Base-by-base conservation (phyloP, 1,140 invertebrate genomes). In the Oscheius sp. region DNA sequence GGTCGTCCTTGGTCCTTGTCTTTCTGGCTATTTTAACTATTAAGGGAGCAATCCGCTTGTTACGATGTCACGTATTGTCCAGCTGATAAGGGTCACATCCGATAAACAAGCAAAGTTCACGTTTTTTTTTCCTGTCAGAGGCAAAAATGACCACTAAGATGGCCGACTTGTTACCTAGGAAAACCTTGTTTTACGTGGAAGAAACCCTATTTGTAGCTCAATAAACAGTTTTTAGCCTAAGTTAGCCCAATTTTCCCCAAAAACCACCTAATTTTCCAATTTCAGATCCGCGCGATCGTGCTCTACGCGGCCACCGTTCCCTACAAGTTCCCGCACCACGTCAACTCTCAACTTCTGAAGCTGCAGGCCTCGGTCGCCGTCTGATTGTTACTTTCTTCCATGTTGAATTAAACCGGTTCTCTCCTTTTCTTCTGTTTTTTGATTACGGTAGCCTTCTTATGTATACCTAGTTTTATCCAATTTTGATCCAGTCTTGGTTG, bases 271-370 rank as follows among this genome's bases (percentile, higher is more conserved):
- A 0, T 23, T 0, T 45, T 45, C 42, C 15, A 45, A 38, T 67
- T 66, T 28, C 64, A 67, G 65, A 55, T 67, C 23, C 49, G 65
- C 34, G 72, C 72, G 1, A 68, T 74, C 31, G 64, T 74, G 2
- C 31, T 63, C 68, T 74, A 67, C 72, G 36, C 66, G 32, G 72
- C 72, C 29, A 61, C 55, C 20, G 66, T 74, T 2, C 64, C 64
- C 13, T 67, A 74, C 72, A 68, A 67, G 42, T 67, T 74, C 55
- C 72, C 72, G 29, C 35, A 52, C 1, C 65, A 74, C 45, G 45
- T 74, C 26, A 74, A 52, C 10, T 61, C 72, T 23, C 20, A 55
- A 28, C 28, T 74, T 26, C 64, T 74, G 0, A 45, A 74, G 52
- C 26, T 74, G 49, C 72, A 74, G 35, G 65, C 64, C 15, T 61